Base-by-base conservation (phyloP, 2,797 vertebrate genomes). In the Rhodeus uyekii region DNA sequence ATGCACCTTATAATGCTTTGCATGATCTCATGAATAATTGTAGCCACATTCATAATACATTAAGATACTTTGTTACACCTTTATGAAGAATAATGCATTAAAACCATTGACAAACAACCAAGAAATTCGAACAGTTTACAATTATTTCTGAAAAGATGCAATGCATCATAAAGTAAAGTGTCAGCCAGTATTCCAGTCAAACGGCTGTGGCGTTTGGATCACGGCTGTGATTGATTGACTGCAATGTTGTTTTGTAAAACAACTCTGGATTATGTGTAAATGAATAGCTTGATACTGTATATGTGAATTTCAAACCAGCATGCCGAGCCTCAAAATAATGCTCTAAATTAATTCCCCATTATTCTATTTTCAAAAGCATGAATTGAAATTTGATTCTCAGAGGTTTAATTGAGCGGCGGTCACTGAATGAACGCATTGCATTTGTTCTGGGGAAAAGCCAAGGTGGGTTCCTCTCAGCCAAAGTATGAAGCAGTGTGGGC, bases 341-440 rank as follows among this genome's bases (percentile, higher is more conserved):
- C 10, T 55, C n/a, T 14, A 72, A 58, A 77, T 82, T 46, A 79
- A 67, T 65, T 76, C 10, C 7, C 42, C 48, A 79, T 60, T 63
- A 61, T 79, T 68, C 48, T 13, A 27, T 84, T 65, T 69, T 61
- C 34, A 76, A 72, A 50, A 22, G 72, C 60, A 61, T 7, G 53
- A 44, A 39, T 24, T 67, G 69, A 68, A 65, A 74, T 48, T 29
- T 46, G 34, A 50, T 80, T 58, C 50, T 53, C 13, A 63, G 19
- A 39, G 53, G 36, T 80, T 74, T 83, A 2, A 81, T 81, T 36
- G 22, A 67, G 27, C 12, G 39, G 53, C 34, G 38, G 74, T 65
- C 63, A 39, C 34, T 74, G 44, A 29, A 67, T 36, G 2, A 24
- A 63, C 18, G n/a, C 22, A 7, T 73, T 74, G 58, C n/a, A n/a